Conservation (phyloP, 2,113 vertebrate species). For the Amia ocellicauda region DNA sequence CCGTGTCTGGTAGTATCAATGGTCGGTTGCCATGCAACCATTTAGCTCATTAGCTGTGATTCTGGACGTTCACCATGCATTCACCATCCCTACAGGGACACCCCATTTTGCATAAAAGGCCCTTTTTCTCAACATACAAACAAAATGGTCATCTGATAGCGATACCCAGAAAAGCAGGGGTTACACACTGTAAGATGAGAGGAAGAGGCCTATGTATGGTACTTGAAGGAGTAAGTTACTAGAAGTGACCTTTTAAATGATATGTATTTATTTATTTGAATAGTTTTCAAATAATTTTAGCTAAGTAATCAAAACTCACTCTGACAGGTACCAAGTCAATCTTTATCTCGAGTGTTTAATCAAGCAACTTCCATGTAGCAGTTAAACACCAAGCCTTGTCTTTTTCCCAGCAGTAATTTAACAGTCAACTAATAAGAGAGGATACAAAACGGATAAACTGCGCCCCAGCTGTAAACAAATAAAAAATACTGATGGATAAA, state of each 20-base stretch:
- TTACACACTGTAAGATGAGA: not conserved
- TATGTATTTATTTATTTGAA: constrained; percentile 10
- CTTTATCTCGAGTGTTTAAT: no score
- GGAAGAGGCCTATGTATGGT: constrained; percentile 1
- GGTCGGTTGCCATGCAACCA: constrained; percentile 40
- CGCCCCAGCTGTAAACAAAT: no score
- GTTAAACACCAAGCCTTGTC: no score
- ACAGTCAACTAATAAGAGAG: no score
- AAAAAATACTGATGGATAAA: no score
- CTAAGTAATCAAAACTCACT: no score
- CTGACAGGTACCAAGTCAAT: no score
- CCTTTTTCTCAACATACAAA: constrained; percentile 26
- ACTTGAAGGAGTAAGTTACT: constrained; percentile 15
- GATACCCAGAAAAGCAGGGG: constrained; percentile 3
- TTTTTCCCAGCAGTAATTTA: no score
- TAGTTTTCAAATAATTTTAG: no score
- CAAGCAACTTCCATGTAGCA: no score
- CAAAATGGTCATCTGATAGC: constrained; percentile 8
- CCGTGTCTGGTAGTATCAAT: constrained; percentile 31
- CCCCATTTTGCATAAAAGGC: constrained; percentile 28
- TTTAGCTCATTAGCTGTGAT: constrained; percentile 36
- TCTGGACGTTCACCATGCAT: constrained; percentile 34
- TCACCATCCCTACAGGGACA: constrained; percentile 30
- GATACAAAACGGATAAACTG: no score
- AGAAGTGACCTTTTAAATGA: not conserved